Conservation (phyloP, 2,888 invertebrate species). For the Dasysyrphus albostriatus region DNA sequence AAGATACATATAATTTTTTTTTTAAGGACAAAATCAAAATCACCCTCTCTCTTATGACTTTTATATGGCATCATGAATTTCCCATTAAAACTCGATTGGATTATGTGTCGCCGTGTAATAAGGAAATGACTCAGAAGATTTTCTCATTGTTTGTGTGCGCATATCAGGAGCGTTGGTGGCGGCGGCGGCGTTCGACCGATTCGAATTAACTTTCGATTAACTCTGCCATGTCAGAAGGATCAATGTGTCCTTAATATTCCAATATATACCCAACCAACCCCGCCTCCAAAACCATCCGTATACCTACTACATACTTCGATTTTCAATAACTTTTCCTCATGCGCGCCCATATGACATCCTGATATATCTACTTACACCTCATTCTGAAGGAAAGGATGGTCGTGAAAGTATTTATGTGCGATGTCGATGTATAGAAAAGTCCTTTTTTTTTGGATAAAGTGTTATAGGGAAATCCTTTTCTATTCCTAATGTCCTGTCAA, state of each 20-base stretch:
- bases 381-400: conserved; percentile 8
- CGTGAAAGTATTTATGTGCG: neutral
- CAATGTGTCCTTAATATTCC: conserved; percentile 49
- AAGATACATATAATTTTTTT: conserved; percentile 2
- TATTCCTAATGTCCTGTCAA: conserved; percentile 71
- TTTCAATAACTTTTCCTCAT: conserved; percentile 64
- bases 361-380: conserved; percentile 37
- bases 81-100: conserved; percentile 77
- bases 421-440: neutral
- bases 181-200: conserved; percentile 77
- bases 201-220: conserved; percentile 84
- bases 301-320: conserved; percentile 27
- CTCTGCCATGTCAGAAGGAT: conserved; percentile 78
- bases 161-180: neutral
- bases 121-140: conserved; percentile 75
- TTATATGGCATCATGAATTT: conserved; percentile 77
- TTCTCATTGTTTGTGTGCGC: conserved; percentile 67
- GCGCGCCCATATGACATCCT: conserved; percentile 53
- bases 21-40: conserved; percentile 41
- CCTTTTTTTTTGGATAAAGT: conserved; percentile 19
- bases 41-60: conserved; percentile 65
- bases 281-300: neutral
- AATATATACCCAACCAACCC: neutral
- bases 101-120: conserved; percentile 55
- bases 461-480: conserved; percentile 54